Conservation (phyloP, 2,888 invertebrate species). For the Prosopocoilus inquinatus region DNA sequence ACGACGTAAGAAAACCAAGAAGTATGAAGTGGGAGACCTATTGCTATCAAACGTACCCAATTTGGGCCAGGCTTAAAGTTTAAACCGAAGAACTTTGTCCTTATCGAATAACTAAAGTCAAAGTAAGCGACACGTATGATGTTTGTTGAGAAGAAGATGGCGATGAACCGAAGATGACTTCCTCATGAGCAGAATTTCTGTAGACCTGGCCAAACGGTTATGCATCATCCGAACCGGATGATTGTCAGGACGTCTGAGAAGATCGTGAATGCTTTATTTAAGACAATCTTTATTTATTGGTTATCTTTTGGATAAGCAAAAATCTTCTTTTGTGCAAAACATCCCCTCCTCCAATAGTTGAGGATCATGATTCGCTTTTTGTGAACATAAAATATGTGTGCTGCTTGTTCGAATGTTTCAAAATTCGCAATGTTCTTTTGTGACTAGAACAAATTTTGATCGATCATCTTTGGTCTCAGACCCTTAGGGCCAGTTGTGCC, state of each 20-base stretch:
- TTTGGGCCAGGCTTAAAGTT: constrained; percentile 38
- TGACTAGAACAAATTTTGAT: no score
- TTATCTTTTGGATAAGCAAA: no score
- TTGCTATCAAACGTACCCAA: constrained; percentile 40
- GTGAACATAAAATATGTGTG: no score
- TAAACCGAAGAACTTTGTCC: constrained; percentile 36
- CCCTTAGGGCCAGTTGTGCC: no score
- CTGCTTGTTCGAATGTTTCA: no score
- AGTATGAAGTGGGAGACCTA: constrained; percentile 30
- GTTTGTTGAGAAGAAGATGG: constrained; percentile 31
- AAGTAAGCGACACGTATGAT: constrained; percentile 35
- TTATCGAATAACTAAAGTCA: constrained; percentile 31
- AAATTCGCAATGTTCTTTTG: no score
- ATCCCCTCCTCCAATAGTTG: no score
- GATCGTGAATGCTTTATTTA: no score
- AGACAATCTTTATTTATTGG: no score
- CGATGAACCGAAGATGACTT: constrained; percentile 29
- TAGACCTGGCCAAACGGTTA: constrained; percentile 24
- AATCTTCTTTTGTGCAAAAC: no score
- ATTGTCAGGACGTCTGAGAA: not conserved
- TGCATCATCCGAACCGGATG: not conserved
- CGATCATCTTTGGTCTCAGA: no score
- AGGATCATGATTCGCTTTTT: no score
- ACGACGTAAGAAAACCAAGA: constrained; percentile 15
- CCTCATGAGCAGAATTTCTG: constrained; percentile 31